Evolutionary conservation across 2,888 invertebrate genomes (phyloP).

Genomic region (Steinernema hermaphroditum): DNA sequence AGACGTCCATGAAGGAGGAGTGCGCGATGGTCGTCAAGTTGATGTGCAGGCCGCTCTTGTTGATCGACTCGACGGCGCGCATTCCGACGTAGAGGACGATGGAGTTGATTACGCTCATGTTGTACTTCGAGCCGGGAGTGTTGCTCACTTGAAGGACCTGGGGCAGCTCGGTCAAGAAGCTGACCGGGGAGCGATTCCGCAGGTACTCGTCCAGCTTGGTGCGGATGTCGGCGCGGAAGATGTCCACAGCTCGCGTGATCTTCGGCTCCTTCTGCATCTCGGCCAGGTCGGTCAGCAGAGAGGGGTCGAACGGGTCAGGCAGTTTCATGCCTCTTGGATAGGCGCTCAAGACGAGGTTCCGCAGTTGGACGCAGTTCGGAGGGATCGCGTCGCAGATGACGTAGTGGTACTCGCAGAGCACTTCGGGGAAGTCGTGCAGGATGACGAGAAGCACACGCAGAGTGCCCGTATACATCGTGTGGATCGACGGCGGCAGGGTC

Average conservation of each 20-base stretch:
- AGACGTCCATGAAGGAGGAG: slow-evolving; percentile 98
- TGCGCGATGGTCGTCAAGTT: slow-evolving; percentile 97
- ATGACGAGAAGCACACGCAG: slow-evolving; percentile 89
- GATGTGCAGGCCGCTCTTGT: slow-evolving; percentile 86
- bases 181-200: slow-evolving; percentile 73
- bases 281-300: slow-evolving; percentile 42
- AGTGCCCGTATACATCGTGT: slow-evolving; percentile 84
- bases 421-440: slow-evolving; percentile 97
- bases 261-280: slow-evolving; percentile 65
- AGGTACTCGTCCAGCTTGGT: slow-evolving; percentile 90
- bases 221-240: slow-evolving; percentile 59
- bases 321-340: slow-evolving; percentile 96
- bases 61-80: slow-evolving; percentile 82
- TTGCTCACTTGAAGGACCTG: slow-evolving; percentile 64
- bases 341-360: slow-evolving; percentile 94
- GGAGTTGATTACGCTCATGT: slow-evolving; percentile 93
- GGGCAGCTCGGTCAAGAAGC: slow-evolving; percentile 69
- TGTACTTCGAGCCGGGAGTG: slow-evolving; percentile 86
- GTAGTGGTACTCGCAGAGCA: slow-evolving; percentile 97
- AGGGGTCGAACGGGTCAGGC: slow-evolving; percentile 86
- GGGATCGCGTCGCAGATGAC: slow-evolving; percentile 99
- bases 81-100: slow-evolving; percentile 95
- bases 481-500: slow-evolving; percentile 89
- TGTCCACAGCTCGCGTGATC: slow-evolving; percentile 55
- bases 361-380: slow-evolving; percentile 96